These are phyloP conservation scores for Aricia artaxerxes DNA, from an alignment of 2,888 invertebrate species.

Conservation along the genomic window DNA sequence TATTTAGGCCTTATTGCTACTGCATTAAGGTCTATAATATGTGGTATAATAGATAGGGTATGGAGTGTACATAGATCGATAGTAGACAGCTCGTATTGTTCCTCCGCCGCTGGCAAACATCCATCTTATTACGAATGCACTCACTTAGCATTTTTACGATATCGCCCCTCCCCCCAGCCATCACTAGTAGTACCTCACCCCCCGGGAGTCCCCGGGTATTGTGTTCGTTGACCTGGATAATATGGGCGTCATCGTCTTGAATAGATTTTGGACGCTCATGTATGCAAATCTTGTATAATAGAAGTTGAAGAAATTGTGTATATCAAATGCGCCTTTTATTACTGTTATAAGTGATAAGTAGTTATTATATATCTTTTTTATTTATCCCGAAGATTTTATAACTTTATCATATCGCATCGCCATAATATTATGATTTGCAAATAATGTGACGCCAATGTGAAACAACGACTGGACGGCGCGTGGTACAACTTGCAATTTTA, in stretches of 20 bases:
- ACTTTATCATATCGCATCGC: too few relatives aligned
- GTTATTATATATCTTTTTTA: not conserved
- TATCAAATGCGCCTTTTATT: too few relatives aligned
- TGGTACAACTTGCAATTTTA: too few relatives aligned
- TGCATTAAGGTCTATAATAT: not conserved
- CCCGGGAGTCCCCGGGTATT: not conserved
- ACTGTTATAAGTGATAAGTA: not conserved
- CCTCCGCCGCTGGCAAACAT: constrained; percentile 25
- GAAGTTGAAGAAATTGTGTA: not conserved
- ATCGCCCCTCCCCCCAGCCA: not conserved
- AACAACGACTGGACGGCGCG: too few relatives aligned
- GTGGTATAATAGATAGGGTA: not conserved
- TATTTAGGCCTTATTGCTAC: not conserved
- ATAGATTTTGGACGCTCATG: not conserved
- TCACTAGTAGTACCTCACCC: not conserved
- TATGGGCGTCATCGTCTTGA: not conserved
- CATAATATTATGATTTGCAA: too few relatives aligned
- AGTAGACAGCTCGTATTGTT: constrained; percentile 8
- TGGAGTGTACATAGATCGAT: not conserved
- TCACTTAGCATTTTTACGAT: constrained; percentile 30
- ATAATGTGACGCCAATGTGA: too few relatives aligned
- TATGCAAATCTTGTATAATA: not conserved
- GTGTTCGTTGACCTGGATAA: not conserved
- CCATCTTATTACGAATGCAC: constrained; percentile 30
- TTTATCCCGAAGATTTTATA: too few relatives aligned